Percentiles rank a stretch among this genome's conserved stretches.
Conservation (phyloP, 2,113 vertebrate species). For the Struthidea cinerea region DNA sequence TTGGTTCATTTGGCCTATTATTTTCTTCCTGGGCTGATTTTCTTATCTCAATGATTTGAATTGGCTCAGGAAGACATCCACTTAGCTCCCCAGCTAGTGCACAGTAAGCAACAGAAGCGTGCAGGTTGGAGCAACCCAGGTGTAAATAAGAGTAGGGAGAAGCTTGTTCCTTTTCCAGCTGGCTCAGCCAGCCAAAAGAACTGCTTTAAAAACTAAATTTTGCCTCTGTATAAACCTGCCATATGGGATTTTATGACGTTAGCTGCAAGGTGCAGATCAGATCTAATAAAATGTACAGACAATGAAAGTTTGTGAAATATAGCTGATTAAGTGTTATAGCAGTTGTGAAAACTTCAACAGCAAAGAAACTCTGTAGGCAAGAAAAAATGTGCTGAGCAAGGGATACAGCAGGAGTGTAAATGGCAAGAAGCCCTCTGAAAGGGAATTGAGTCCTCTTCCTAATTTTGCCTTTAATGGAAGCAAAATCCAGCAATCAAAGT, state of each 20-base stretch:
- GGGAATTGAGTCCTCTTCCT: not conserved
- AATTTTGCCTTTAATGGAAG: not conserved
- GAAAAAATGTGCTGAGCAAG: not conserved
- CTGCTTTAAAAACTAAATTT: not conserved
- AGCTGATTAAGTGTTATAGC: not conserved
- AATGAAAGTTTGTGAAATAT: not conserved
- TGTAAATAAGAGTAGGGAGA: not conserved
- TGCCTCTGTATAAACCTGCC: not conserved
- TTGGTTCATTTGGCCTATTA: not conserved
- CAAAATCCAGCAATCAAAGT: not conserved
- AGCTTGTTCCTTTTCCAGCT: not conserved
- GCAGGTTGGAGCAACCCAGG: not conserved
- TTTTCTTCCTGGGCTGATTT: not conserved
- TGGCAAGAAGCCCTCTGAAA: not conserved
- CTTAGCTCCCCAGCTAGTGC: not conserved
- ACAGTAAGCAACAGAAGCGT: not conserved
- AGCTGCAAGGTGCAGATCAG: not conserved
- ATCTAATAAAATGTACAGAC: not conserved
- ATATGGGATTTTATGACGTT: not conserved
- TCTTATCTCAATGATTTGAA: not conserved
- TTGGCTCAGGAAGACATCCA: not conserved
- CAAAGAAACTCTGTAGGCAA: not conserved
- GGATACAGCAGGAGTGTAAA: not conserved
- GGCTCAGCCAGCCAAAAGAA: not conserved
- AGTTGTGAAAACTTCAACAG: not conserved